phyloP scores from a whole-genome alignment of 1,140 invertebrate species.

The Reticulitermes speratus region DNA sequence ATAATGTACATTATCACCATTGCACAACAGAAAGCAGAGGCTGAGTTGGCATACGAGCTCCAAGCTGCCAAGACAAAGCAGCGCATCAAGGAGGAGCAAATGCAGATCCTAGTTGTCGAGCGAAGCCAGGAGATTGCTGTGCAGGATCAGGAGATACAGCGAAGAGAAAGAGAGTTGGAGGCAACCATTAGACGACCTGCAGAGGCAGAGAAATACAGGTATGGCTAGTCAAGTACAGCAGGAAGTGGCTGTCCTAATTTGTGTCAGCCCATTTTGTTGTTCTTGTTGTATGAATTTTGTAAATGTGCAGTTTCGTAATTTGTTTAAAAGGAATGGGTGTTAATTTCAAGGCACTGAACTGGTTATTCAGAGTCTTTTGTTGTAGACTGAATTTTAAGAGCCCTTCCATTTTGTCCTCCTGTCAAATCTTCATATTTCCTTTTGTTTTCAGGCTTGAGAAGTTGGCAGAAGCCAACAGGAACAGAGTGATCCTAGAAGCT shows the following conservation, averaged over 20 bases:
- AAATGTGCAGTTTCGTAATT: too few species aligned
- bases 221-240: constrained; percentile 17
- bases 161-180: constrained; percentile 84
- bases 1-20: background rate
- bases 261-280: background rate
- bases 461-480: constrained; percentile 86
- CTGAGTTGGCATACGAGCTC: constrained; percentile 91
- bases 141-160: constrained; percentile 84
- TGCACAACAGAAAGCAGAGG: constrained; percentile 73
- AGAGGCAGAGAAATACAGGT: constrained; percentile 88
- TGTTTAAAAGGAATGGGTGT: too few species aligned
- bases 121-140: constrained; percentile 88
- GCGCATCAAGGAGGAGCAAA: constrained; percentile 93
- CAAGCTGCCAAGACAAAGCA: constrained; percentile 96
- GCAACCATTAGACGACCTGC: constrained; percentile 87
- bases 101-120: constrained; percentile 94
- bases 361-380: too few species aligned
- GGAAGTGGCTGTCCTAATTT: background rate
- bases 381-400: too few species aligned
- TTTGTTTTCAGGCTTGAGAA: constrained; percentile 71
- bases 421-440: too few species aligned
- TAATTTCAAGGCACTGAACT: too few species aligned
- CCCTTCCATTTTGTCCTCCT: too few species aligned
- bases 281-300: background rate
- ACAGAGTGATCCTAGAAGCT: constrained; percentile 83